Base-by-base conservation (phyloP, 2,888 invertebrate species). In the Deroplatys truncata region DNA sequence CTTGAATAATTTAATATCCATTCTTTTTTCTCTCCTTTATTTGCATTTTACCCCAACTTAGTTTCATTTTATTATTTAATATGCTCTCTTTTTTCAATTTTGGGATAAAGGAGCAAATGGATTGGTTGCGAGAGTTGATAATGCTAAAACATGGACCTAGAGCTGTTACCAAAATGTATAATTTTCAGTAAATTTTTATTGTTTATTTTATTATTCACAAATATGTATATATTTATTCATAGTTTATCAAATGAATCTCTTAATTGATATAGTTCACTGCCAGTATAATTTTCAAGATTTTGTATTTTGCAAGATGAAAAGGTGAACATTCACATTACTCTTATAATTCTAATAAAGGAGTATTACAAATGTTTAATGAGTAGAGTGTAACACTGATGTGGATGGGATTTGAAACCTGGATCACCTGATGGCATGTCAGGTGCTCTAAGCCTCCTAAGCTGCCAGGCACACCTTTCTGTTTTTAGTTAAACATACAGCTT, bases 341-440 rank as follows among this genome's bases (percentile, higher is more conserved):
- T 56, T 15, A 20, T 72, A 7, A 72, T 20, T 72, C 56, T 72
- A 72, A 72, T 72, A 72, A 20, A 72, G 16, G 25, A 25, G 20
- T 72, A 72, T 7, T 72, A 7, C 43, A 72, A 72, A 72, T 72
- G 56, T 72, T 72, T 20, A 20, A 20, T 72, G 16, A 85, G 16
- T 85, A 35, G 56, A 49, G 16, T 28, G n/a, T 85, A 56, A 85
- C 9, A 85, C 56, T 85, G 56, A 85, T 56, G 43, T 85, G 85
- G 85, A 56, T 56, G 56, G 56, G 85, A 85, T 56, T 85, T 85
- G 85, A 85, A 72, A 87, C 83, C 87, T 87, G 87, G 83, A 87
- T 87, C 87, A 87, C 87, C 87, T 87, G 87, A 87, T 87, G 28
- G 83, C 87, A 87, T 82, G 87, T 87, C 87, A 87, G 87, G 87